phyloP scores from a whole-genome alignment of 2,888 invertebrate genomes.

The Dascillus cervinus region DNA sequence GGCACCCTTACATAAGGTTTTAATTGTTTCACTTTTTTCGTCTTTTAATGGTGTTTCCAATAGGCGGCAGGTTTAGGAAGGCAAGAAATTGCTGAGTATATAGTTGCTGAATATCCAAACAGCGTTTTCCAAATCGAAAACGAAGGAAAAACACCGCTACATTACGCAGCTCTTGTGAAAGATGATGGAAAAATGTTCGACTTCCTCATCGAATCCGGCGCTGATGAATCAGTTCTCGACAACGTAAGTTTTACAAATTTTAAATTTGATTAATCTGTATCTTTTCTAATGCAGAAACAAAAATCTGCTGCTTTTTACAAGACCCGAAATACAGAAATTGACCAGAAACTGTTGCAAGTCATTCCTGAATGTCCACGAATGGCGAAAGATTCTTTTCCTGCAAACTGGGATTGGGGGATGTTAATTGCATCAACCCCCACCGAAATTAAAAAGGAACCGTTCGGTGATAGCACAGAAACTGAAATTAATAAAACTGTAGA shows the following conservation, averaged over 20 bases:
- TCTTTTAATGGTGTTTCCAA: neutral
- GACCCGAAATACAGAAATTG: slow-evolving; percentile 68
- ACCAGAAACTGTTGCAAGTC: slow-evolving; percentile 58
- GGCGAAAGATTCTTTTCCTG: slow-evolving; percentile 60
- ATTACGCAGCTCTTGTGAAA: slow-evolving; percentile 76
- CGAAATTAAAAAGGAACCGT: slow-evolving; percentile 19
- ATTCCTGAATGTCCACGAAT: slow-evolving; percentile 78
- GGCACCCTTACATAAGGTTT: slow-evolving; percentile 83
- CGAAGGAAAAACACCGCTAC: slow-evolving; percentile 80
- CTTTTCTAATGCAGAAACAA: slow-evolving; percentile 58
- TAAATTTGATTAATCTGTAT: too few species aligned
- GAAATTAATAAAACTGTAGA: slow-evolving; percentile 21
- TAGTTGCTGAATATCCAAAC: slow-evolving; percentile 61
- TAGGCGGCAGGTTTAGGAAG: slow-evolving; percentile 79
- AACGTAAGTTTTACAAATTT: slow-evolving; percentile 53
- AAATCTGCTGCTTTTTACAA: slow-evolving; percentile 74
- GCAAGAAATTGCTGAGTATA: slow-evolving; percentile 64
- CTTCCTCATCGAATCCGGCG: slow-evolving; percentile 70
- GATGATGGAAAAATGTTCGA: slow-evolving; percentile 73
- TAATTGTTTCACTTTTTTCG: neutral
- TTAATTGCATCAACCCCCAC: slow-evolving; percentile 43
- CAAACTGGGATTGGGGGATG: slow-evolving; percentile 66
- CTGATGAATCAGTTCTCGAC: slow-evolving; percentile 76
- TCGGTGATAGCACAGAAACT: slow-evolving; percentile 14
- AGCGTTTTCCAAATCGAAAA: slow-evolving; percentile 65